phyloP scores from a whole-genome alignment of 2,113 vertebrate species.

The Apteryx owenii region DNA sequence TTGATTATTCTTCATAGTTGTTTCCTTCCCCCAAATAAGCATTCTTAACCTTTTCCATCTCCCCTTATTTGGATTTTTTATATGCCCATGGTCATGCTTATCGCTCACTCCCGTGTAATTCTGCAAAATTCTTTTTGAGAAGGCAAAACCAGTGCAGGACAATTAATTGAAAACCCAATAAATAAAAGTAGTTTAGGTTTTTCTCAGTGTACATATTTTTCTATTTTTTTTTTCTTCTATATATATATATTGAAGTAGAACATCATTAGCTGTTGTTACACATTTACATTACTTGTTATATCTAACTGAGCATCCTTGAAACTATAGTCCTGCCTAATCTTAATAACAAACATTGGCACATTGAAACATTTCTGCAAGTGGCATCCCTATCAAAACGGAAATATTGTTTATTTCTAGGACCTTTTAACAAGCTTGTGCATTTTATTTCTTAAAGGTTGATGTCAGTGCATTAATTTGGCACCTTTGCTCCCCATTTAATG shows the following conservation, averaged over 20 bases:
- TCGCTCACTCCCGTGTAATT: background rate
- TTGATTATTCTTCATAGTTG: conserved; percentile 15
- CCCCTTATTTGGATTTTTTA: background rate
- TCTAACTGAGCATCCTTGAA: background rate
- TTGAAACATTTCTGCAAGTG: background rate
- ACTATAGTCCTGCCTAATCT: background rate
- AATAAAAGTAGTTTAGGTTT: background rate
- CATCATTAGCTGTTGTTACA: background rate
- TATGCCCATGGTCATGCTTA: background rate
- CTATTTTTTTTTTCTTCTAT: background rate
- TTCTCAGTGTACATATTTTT: background rate
- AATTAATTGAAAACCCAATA: background rate
- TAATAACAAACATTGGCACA: background rate
- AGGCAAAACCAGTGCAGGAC: background rate
- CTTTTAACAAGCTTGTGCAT: background rate
- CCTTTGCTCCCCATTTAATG: background rate
- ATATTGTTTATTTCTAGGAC: background rate
- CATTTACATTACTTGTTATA: background rate
- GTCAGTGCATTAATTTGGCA: background rate
- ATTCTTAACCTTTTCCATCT: conserved; percentile 7
- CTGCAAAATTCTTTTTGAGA: background rate
- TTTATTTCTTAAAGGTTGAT: background rate
- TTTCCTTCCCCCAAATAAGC: conserved; percentile 14
- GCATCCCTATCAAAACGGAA: background rate
- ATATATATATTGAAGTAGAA: background rate